These are phyloP conservation scores for Agriopis marginaria DNA, from an alignment of 2,888 invertebrate genomes.

Conservation along the genomic window DNA sequence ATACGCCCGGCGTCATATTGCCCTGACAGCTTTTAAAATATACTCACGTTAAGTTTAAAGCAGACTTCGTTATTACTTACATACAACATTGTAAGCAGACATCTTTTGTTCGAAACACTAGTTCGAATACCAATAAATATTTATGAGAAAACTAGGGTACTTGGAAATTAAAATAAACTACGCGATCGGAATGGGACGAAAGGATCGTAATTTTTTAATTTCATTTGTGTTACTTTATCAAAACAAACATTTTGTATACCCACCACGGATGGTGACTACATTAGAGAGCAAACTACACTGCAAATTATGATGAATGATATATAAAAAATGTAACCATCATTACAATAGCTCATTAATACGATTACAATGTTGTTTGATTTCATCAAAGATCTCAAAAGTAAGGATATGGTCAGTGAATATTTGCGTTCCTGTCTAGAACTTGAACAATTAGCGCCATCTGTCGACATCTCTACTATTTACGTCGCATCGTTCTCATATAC, in stretches of 20 bases:
- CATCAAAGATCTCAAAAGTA: too few relatives aligned
- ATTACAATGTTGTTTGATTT: too few relatives aligned
- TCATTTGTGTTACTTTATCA: not conserved
- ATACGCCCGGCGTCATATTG: conserved; percentile 73
- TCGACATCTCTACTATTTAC: too few relatives aligned
- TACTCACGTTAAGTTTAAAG: conserved; percentile 64
- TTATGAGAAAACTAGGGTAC: conserved; percentile 23
- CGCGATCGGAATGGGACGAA: conserved; percentile 20
- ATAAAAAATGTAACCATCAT: too few relatives aligned
- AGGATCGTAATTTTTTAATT: conserved; percentile 5
- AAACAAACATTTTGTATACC: not conserved
- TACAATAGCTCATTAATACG: too few relatives aligned
- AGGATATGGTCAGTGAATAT: too few relatives aligned
- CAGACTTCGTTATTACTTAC: conserved; percentile 51
- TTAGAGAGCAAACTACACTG: too few relatives aligned
- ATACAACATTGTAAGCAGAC: conserved; percentile 41
- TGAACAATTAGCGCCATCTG: too few relatives aligned
- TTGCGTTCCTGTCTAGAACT: too few relatives aligned
- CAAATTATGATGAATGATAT: too few relatives aligned
- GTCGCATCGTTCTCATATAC: too few relatives aligned
- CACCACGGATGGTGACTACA: too few relatives aligned
- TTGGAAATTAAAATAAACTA: conserved; percentile 27
- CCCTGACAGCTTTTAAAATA: conserved; percentile 82
- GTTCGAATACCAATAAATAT: conserved; percentile 33
- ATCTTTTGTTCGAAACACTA: conserved; percentile 39